Evolutionary conservation across 2,797 vertebrate genomes (phyloP).

Genomic region (Myripristis jacobus): DNA sequence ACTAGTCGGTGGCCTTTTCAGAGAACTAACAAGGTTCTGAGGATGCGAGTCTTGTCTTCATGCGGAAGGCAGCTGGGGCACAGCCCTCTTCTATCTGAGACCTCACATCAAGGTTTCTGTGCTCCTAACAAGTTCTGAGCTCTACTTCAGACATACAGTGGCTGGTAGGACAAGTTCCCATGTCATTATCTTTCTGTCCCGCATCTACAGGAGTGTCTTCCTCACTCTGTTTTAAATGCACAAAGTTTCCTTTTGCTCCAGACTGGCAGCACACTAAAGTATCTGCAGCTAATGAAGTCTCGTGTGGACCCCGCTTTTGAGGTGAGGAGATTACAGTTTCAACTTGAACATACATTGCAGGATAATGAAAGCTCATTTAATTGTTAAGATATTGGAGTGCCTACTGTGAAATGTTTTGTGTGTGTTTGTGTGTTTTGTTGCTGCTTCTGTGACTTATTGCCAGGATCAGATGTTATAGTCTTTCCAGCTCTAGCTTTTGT

Average conservation of each 20-base stretch:
- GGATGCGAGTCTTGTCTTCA: conserved; percentile 80
- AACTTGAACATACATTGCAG: not conserved
- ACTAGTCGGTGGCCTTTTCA: conserved; percentile 82
- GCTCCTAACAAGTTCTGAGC: conserved; percentile 66
- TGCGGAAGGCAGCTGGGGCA: conserved; percentile 73
- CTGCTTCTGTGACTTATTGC: conserved; percentile 21
- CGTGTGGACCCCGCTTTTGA: not conserved
- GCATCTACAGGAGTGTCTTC: conserved; percentile 14
- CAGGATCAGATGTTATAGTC: conserved; percentile 22
- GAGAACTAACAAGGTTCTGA: conserved; percentile 81
- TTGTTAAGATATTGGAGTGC: not conserved
- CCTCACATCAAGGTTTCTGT: conserved; percentile 62
- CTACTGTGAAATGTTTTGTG: not conserved
- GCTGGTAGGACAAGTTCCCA: conserved; percentile 33
- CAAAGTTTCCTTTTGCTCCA: not conserved
- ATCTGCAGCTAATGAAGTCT: conserved; percentile 7
- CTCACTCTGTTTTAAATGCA: conserved; percentile 18
- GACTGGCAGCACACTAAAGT: not conserved
- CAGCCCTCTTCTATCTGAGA: conserved; percentile 63
- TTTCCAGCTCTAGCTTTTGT: conserved; percentile 38
- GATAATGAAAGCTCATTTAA: not conserved
- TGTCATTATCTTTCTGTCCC: conserved; percentile 46
- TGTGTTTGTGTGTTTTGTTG: conserved; percentile 29
- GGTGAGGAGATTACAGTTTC: conserved; percentile 6
- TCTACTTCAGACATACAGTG: conserved; percentile 45